A percentile compares a stretch with the other conserved stretches of the same genome.
Evolutionary conservation across 2,888 invertebrate genomes (phyloP).

Genomic region (Sinohyriopsis cumingii): DNA sequence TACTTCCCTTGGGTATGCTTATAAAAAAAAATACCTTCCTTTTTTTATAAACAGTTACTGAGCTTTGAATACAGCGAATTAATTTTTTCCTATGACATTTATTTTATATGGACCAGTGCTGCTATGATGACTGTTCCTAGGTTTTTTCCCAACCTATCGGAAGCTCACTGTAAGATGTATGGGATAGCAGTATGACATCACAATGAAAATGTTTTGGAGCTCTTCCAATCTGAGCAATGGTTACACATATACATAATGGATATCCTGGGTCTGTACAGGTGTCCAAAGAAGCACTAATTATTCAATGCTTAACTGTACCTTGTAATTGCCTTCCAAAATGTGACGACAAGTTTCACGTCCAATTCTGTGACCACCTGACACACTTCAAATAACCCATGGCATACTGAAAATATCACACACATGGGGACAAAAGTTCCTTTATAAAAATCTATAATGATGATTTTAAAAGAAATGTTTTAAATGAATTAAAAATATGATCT

Average conservation of each 20-base stretch:
- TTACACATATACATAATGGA: not conserved
- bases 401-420: constrained; percentile 41
- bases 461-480: not conserved
- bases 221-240: too few relatives aligned
- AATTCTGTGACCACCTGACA: constrained; percentile 60
- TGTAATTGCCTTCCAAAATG: constrained; percentile 65
- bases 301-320: constrained; percentile 37
- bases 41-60: too few relatives aligned
- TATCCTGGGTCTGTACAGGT: not conserved
- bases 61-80: too few relatives aligned
- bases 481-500: not conserved
- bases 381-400: constrained; percentile 59
- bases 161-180: too few relatives aligned
- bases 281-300: not conserved
- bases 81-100: too few relatives aligned
- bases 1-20: too few relatives aligned
- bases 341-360: constrained; percentile 63
- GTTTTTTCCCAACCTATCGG: too few relatives aligned
- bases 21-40: too few relatives aligned
- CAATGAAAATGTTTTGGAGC: too few relatives aligned
- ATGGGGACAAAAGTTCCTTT: constrained; percentile 5
- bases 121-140: too few relatives aligned
- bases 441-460: not conserved
- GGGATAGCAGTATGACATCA: too few relatives aligned
- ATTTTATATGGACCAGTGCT: too few relatives aligned